Percentiles rank a stretch among this genome's conserved stretches.
Conservation (phyloP, 2,888 invertebrate species). For the Chorisops tibialis region DNA sequence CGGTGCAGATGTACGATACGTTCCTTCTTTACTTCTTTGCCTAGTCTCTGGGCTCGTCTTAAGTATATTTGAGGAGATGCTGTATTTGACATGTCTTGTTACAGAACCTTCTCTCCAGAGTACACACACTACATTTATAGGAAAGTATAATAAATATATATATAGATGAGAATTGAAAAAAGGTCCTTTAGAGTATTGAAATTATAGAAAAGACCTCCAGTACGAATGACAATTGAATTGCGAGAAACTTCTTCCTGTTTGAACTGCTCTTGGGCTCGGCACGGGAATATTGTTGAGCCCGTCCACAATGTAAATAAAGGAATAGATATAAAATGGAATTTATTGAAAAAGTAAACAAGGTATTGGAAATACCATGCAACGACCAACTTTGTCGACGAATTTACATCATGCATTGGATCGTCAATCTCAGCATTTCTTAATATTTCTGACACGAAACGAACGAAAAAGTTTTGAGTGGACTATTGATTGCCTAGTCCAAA, state of each 20-base stretch:
- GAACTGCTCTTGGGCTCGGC: slow-evolving; percentile 9
- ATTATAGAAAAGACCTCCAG: slow-evolving; percentile 9
- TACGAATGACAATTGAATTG: slow-evolving; percentile 31
- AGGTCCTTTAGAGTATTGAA: slow-evolving; percentile 1
- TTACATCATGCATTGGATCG: too few species aligned
- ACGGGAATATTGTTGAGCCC: background rate
- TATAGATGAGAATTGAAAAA: slow-evolving; percentile 4
- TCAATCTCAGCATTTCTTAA: too few species aligned
- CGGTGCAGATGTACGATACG: slow-evolving; percentile 13
- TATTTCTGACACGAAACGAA: too few species aligned
- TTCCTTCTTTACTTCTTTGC: background rate
- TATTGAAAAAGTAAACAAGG: too few species aligned
- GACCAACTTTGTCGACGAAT: too few species aligned
- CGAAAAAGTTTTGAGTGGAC: too few species aligned
- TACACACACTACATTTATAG: background rate
- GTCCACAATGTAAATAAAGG: background rate
- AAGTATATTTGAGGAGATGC: slow-evolving; percentile 19
- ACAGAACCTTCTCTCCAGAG: background rate
- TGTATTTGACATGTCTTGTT: slow-evolving; percentile 7
- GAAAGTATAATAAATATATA: background rate
- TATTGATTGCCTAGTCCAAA: too few species aligned
- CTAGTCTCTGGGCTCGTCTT: slow-evolving; percentile 5
- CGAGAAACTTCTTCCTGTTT: slow-evolving; percentile 30
- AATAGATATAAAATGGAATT: background rate
- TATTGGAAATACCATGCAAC: too few species aligned